Evolutionary conservation across 2,113 vertebrate species (phyloP).

Genomic region (Puffinus mauretanicus): DNA sequence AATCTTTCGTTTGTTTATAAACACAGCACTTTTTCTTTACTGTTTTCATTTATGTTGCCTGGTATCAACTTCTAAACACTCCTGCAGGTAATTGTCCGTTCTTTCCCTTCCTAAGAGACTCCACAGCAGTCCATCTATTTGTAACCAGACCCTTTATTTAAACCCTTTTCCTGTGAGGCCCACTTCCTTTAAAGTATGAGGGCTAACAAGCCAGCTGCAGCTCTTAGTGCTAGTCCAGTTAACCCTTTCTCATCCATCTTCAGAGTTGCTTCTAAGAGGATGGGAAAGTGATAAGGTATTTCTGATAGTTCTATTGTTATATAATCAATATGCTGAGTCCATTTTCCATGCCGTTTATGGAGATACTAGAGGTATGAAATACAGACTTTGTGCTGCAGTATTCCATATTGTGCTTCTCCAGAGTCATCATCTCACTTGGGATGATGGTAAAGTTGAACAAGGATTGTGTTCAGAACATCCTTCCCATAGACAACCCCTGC

Average conservation of each 20-base stretch:
- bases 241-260: not conserved
- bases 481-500: not conserved
- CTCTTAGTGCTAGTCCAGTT: not conserved
- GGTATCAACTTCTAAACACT: not conserved
- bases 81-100: not conserved
- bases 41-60: not conserved
- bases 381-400: not conserved
- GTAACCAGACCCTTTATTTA: constrained; percentile 27
- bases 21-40: not conserved
- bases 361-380: not conserved
- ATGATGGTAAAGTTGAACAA: not conserved
- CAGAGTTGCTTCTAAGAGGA: not conserved
- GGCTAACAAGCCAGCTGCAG: not conserved
- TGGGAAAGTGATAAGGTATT: not conserved
- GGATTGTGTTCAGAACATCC: not conserved
- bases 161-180: constrained; percentile 22
- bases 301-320: not conserved
- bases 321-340: not conserved
- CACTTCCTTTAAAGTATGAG: not conserved
- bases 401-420: not conserved
- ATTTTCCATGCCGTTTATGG: not conserved
- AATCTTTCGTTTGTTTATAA: not conserved
- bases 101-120: not conserved
- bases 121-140: not conserved
- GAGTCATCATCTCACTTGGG: rapidly evolving